phyloP scores from a whole-genome alignment of 1,140 invertebrate species.

The Sminthurides bifidus region DNA sequence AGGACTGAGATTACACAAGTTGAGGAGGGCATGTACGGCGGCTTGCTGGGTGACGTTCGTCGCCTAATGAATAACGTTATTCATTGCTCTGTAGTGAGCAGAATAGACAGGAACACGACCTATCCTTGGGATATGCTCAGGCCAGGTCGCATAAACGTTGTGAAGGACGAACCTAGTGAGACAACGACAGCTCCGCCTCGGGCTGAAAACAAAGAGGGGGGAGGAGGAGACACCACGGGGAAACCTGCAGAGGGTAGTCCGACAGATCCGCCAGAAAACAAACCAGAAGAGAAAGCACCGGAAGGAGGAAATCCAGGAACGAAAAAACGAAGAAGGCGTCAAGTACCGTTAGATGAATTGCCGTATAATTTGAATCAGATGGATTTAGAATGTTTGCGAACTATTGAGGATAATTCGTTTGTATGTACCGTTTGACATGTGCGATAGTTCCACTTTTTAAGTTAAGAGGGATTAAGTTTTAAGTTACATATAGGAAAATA shows the following conservation, averaged over 20 bases:
- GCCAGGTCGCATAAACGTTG: constrained; percentile 3
- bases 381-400: background rate
- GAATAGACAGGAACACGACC: background rate
- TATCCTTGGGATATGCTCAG: constrained; percentile 25
- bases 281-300: no score
- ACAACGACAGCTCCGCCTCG: background rate
- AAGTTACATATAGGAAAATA: no score
- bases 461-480: no score
- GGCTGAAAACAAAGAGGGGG: no score
- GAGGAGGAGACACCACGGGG: no score
- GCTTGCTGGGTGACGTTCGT: background rate
- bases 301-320: no score
- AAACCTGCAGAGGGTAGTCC: no score
- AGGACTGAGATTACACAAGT: constrained; percentile 3
- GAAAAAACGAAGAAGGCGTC: background rate
- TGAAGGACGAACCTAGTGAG: no score
- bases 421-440: no score
- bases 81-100: background rate
- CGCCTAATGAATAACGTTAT: background rate
- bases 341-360: background rate
- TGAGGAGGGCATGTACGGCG: constrained; percentile 4
- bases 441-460: no score
- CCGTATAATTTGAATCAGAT: background rate
- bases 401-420: background rate
- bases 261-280: no score